Evolutionary conservation across 2,113 vertebrate species (phyloP).

Genomic region (Triplophysa rosa): DNA sequence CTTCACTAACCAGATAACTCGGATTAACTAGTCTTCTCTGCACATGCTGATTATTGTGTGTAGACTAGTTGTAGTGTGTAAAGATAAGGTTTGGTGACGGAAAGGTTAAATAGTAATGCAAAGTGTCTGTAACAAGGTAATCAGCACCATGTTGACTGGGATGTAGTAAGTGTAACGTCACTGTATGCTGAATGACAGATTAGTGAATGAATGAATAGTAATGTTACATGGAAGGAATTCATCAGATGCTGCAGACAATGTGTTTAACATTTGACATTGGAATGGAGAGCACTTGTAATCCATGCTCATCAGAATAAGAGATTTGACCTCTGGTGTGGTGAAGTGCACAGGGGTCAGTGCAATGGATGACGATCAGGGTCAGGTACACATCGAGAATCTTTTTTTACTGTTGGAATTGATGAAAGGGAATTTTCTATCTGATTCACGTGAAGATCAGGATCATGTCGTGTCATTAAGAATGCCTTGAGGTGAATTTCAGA

Average conservation of each 20-base stretch:
- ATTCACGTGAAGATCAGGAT: conserved; percentile 3
- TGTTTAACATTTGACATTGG: not conserved
- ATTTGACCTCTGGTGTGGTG: not conserved
- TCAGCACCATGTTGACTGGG: not conserved
- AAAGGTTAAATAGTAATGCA: not conserved
- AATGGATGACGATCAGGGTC: not conserved
- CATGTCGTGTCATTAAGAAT: not conserved
- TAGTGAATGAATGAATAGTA: not conserved
- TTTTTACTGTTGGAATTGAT: conserved; percentile 2
- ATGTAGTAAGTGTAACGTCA: not conserved
- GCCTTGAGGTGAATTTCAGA: conserved; percentile 6
- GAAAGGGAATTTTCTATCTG: conserved; percentile 18
- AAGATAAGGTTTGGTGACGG: not conserved
- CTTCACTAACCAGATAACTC: not conserved
- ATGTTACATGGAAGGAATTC: no score
- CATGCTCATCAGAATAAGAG: not conserved
- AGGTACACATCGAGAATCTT: not conserved
- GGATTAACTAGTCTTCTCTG: not conserved
- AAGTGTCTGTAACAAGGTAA: not conserved
- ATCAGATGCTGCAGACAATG: not conserved
- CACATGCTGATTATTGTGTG: not conserved
- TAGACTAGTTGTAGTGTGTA: not conserved
- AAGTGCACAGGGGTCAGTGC: not conserved
- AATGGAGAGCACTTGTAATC: not conserved
- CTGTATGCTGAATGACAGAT: not conserved